Evolutionary conservation across 2,113 vertebrate species (phyloP).

Genomic region (Vimba vimba): DNA sequence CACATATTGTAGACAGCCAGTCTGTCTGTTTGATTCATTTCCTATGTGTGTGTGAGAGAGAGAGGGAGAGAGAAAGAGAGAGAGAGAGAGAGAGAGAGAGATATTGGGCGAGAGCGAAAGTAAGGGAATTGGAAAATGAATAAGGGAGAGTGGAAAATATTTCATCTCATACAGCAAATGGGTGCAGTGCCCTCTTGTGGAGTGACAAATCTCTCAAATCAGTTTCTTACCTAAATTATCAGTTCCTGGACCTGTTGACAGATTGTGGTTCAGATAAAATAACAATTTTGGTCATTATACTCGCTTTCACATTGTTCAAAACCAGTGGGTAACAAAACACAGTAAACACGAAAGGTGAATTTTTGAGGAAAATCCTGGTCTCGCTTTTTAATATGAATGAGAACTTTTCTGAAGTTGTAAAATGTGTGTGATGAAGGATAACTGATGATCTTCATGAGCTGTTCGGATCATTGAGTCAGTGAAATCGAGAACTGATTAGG

Average conservation of each 20-base stretch:
- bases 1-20: conserved; percentile 56
- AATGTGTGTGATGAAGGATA: not conserved
- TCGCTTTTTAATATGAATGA: too few relatives aligned
- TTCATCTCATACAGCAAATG: conserved; percentile 52
- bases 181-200: conserved; percentile 60
- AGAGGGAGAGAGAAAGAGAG: not conserved
- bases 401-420: too few relatives aligned
- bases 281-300: not conserved
- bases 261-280: not conserved
- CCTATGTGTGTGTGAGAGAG: conserved; percentile 33
- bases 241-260: not conserved
- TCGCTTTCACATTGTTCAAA: not conserved
- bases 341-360: too few relatives aligned
- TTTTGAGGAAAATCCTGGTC: not conserved
- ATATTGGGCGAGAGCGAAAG: not conserved
- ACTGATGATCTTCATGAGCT: not conserved
- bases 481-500: not conserved
- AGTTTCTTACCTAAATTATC: not conserved
- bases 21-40: conserved; percentile 60
- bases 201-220: conserved; percentile 39
- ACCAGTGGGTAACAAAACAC: not conserved
- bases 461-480: not conserved
- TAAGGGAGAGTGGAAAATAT: conserved; percentile 6
- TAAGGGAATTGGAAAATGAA: not conserved
- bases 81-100: not conserved